These are phyloP conservation scores for Tragulus kanchil DNA, from an alignment of 2,113 vertebrate genomes.

Conservation along the genomic window DNA sequence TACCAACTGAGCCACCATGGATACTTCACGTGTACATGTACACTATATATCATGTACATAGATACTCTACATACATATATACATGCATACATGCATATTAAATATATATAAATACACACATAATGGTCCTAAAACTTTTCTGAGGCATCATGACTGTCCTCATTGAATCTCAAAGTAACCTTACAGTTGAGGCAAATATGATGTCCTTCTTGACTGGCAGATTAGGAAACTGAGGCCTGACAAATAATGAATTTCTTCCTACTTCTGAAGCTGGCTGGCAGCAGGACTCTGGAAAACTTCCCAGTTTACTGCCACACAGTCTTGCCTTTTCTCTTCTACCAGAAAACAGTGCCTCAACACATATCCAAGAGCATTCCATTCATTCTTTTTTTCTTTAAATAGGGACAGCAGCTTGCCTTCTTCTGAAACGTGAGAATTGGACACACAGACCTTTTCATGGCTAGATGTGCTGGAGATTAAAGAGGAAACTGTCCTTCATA, in stretches of 20 bases:
- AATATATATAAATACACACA: neutral
- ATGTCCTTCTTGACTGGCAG: neutral
- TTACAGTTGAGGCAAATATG: neutral
- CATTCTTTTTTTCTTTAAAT: neutral
- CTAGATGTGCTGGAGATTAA: slow-evolving; percentile 80
- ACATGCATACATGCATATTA: neutral
- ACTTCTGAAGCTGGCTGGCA: neutral
- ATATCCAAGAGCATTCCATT: slow-evolving; percentile 65
- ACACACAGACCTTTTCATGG: slow-evolving; percentile 64
- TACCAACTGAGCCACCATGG: too few species aligned
- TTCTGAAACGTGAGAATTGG: slow-evolving; percentile 70
- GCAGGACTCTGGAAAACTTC: neutral
- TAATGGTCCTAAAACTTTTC: fast-evolving
- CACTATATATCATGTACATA: neutral
- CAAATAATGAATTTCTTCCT: neutral
- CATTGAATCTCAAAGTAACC: neutral
- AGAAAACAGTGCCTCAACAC: neutral
- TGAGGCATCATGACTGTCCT: neutral
- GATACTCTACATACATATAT: neutral
- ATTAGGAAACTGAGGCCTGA: neutral
- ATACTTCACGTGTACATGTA: too few species aligned
- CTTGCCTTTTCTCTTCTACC: neutral
- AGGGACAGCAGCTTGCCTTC: neutral
- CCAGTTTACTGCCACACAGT: neutral
- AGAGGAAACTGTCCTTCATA: slow-evolving; percentile 83